Evolutionary conservation across 2,888 invertebrate species (phyloP).

Genomic region (Hydropsyche betteni): DNA sequence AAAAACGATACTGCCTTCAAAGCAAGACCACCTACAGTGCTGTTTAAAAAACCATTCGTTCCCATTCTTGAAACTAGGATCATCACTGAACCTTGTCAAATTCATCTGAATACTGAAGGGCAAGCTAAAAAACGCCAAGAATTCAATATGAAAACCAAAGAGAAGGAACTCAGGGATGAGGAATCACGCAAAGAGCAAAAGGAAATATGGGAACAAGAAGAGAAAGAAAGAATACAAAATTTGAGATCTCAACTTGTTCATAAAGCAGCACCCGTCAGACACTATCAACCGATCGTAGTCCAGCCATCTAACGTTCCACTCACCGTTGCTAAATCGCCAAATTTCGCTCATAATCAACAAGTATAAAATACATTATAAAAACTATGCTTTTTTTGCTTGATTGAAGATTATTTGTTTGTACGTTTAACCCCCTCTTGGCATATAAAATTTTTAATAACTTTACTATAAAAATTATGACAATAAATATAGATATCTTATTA

Average conservation of each 20-base stretch:
- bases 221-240: slow-evolving; percentile 64
- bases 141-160: slow-evolving; percentile 68
- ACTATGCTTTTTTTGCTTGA: too few species aligned
- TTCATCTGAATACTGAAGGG: slow-evolving; percentile 72
- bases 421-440: too few species aligned
- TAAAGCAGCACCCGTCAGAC: slow-evolving; percentile 71
- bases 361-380: too few species aligned
- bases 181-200: slow-evolving; percentile 59
- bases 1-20: slow-evolving; percentile 63
- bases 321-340: slow-evolving; percentile 73
- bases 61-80: slow-evolving; percentile 65
- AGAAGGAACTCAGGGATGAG: slow-evolving; percentile 60
- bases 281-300: slow-evolving; percentile 63
- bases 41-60: slow-evolving; percentile 72
- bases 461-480: too few species aligned
- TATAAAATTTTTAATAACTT: too few species aligned
- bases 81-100: slow-evolving; percentile 62
- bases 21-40: slow-evolving; percentile 70
- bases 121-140: slow-evolving; percentile 70
- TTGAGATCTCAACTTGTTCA: slow-evolving; percentile 68
- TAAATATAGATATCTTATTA: too few species aligned
- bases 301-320: slow-evolving; percentile 65
- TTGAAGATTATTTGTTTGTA: too few species aligned
- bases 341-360: slow-evolving; percentile 55
- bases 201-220: slow-evolving; percentile 55